phyloP scores from a whole-genome alignment of 2,797 vertebrate species.

The Sebastes flavidus region DNA sequence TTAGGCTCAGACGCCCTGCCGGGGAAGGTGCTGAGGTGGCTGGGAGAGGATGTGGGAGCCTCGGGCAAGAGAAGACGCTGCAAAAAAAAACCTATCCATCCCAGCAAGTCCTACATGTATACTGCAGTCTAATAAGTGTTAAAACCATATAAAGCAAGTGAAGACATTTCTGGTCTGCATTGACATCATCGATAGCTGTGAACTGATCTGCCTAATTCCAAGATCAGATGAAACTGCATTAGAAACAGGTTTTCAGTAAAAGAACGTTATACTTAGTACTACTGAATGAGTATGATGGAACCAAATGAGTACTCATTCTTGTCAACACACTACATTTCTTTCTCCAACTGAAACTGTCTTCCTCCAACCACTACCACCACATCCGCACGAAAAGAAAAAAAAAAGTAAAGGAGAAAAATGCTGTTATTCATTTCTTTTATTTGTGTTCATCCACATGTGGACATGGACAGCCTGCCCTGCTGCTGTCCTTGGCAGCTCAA shows the following conservation, averaged over 20 bases:
- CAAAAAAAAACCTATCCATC: conserved; percentile 31
- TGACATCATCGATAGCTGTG: background rate
- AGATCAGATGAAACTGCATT: conserved; percentile 10
- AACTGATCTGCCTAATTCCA: background rate
- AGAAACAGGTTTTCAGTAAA: background rate
- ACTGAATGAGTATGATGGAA: conserved; percentile 19
- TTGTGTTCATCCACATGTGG: conserved; percentile 41
- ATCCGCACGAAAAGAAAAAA: background rate
- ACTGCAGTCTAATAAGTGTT: conserved; percentile 14
- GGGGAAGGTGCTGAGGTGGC: conserved; percentile 81
- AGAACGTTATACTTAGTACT: background rate
- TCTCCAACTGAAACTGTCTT: background rate
- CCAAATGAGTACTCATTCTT: conserved; percentile 11
- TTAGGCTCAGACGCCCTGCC: conserved; percentile 71
- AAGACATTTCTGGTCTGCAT: background rate
- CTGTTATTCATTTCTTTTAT: conserved; percentile 48
- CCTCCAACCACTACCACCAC: background rate
- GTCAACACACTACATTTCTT: conserved; percentile 8
- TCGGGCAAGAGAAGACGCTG: conserved; percentile 56
- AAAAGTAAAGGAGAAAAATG: conserved; percentile 17
- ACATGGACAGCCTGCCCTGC: conserved; percentile 32
- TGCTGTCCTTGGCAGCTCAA: conserved; percentile 62
- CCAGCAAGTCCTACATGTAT: conserved; percentile 26
- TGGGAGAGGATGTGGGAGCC: conserved; percentile 70
- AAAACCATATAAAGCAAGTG: background rate